Percentiles rank a stretch among this genome's conserved stretches.
These are phyloP conservation scores for Axis porcinus DNA, from an alignment of 2,113 vertebrate species.

Conservation along the genomic window DNA sequence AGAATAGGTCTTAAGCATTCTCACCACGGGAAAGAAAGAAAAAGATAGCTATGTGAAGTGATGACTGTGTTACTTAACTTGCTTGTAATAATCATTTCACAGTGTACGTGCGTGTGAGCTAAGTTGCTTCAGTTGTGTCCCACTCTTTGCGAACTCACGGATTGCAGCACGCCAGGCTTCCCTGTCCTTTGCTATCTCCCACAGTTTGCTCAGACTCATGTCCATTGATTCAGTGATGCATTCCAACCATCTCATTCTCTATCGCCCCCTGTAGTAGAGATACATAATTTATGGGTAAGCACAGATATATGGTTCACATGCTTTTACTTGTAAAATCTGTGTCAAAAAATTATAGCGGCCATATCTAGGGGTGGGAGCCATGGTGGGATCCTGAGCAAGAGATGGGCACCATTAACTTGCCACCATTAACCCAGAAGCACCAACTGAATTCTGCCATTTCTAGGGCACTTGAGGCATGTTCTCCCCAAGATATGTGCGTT, in stretches of 20 bases:
- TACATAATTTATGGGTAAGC: not conserved
- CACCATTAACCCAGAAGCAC: not conserved
- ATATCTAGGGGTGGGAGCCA: not conserved
- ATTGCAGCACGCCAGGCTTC: not conserved
- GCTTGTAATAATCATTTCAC: not conserved
- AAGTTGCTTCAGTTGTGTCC: not conserved
- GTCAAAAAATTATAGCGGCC: too few relatives aligned
- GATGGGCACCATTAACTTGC: not conserved
- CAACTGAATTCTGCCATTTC: not conserved
- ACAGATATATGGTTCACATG: not conserved
- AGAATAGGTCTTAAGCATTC: not conserved
- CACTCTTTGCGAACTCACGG: not conserved
- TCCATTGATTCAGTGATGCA: not conserved
- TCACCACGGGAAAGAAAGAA: not conserved
- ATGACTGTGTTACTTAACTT: not conserved
- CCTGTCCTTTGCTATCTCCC: not conserved
- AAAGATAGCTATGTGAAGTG: not conserved
- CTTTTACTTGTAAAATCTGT: not conserved
- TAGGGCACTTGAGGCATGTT: not conserved
- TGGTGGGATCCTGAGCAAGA: not conserved
- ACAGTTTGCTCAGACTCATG: not conserved
- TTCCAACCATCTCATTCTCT: not conserved
- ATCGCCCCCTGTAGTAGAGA: not conserved
- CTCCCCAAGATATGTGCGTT: not conserved
- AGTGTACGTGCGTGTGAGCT: not conserved